Evolutionary conservation across 2,797 vertebrate species (phyloP).

Genomic region (Melanotaenia boesemani): DNA sequence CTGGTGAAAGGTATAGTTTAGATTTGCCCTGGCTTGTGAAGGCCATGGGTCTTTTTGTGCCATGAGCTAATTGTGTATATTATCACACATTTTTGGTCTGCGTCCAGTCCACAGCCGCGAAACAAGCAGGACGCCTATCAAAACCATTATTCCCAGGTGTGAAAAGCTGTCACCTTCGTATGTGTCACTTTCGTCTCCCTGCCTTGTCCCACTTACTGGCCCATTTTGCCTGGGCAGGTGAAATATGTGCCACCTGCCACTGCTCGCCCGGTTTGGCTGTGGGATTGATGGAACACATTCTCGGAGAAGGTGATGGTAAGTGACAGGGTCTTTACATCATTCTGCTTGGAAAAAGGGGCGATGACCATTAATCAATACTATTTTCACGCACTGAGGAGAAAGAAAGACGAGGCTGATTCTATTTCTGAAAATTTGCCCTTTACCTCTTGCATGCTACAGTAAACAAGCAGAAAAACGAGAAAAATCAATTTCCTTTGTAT

Average conservation of each 20-base stretch:
- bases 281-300: conserved; percentile 85
- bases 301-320: conserved; percentile 81
- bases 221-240: conserved; percentile 92
- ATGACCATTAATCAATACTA: conserved; percentile 80
- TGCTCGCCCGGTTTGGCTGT: conserved; percentile 86
- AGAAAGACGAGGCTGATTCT: conserved; percentile 66
- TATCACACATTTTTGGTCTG: conserved; percentile 78
- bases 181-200: conserved; percentile 88
- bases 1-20: conserved; percentile 69
- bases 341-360: conserved; percentile 68
- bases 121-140: conserved; percentile 91
- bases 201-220: conserved; percentile 84
- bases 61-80: conserved; percentile 83
- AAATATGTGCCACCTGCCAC: conserved; percentile 91
- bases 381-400: conserved; percentile 62
- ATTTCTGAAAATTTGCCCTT: conserved; percentile 65
- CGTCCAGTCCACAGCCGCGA: conserved; percentile 69
- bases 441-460: conserved; percentile 53
- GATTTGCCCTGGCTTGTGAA: conserved; percentile 78
- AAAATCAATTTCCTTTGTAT: conserved; percentile 46
- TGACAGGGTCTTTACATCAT: conserved; percentile 85
- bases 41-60: conserved; percentile 64
- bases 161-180: conserved; percentile 95
- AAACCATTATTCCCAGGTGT: conserved; percentile 97
- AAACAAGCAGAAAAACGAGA: conserved; percentile 59